phyloP scores from a whole-genome alignment of 2,888 invertebrate genomes.

The Pyrochroa serraticornis region DNA sequence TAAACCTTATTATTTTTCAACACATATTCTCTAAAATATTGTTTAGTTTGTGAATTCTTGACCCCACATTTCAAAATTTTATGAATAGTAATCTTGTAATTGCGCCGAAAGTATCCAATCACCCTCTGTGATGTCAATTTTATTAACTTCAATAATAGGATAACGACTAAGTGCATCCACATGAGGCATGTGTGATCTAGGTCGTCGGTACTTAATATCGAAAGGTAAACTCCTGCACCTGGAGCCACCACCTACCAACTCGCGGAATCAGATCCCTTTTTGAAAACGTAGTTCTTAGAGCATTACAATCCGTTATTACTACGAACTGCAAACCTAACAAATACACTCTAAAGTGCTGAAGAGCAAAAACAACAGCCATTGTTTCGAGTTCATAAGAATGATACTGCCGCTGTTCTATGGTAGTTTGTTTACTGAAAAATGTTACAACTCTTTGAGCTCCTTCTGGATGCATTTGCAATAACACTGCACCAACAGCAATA shows the following conservation, averaged over 20 bases:
- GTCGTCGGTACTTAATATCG: constrained; percentile 27
- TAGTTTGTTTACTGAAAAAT: constrained; percentile 32
- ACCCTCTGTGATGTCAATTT: constrained; percentile 29
- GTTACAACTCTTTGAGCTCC: constrained; percentile 10
- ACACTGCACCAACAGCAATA: constrained; percentile 6
- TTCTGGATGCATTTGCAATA: constrained; percentile 5
- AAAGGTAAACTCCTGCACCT: constrained; percentile 32
- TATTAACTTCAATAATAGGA: constrained; percentile 18
- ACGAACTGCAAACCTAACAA: constrained; percentile 33
- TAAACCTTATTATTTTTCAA: constrained; percentile 30
- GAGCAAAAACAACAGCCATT: constrained; percentile 33
- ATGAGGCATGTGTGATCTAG: constrained; percentile 22
- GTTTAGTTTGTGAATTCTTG: constrained; percentile 23
- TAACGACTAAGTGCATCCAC: constrained; percentile 26
- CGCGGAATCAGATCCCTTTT: constrained; percentile 32
- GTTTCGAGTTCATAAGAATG: constrained; percentile 29
- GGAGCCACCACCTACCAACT: constrained; percentile 34
- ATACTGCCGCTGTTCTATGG: constrained; percentile 17
- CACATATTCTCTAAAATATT: constrained; percentile 31
- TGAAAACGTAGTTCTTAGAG: constrained; percentile 26
- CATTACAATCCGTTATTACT: constrained; percentile 39
- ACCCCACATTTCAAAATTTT: constrained; percentile 20
- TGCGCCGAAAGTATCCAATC: constrained; percentile 37
- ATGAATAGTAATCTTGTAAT: constrained; percentile 32
- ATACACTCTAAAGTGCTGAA: constrained; percentile 34